Conservation (phyloP, 2,797 vertebrate species). For the Trachurus trachurus region DNA sequence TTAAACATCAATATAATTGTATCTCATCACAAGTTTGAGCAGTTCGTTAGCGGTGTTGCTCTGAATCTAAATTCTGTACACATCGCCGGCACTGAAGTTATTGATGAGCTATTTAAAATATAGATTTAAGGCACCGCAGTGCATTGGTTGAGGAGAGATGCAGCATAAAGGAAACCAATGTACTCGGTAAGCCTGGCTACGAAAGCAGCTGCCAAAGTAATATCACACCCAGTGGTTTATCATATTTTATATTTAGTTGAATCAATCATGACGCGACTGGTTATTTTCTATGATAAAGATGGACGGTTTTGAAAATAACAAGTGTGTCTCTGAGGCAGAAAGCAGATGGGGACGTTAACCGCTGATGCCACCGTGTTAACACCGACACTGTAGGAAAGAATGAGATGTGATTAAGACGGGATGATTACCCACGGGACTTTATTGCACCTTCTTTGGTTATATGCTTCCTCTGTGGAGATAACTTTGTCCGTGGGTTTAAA, state of each 20-base stretch:
- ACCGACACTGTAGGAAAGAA: slow-evolving; percentile 44
- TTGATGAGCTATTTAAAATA: background rate
- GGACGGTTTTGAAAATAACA: slow-evolving; percentile 30
- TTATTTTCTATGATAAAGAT: slow-evolving; percentile 19
- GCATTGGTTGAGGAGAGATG: background rate
- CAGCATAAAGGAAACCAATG: background rate
- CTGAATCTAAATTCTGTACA: background rate
- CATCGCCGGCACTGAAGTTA: slow-evolving; percentile 13
- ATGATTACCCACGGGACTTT: slow-evolving; percentile 4
- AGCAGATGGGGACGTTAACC: slow-evolving; percentile 37
- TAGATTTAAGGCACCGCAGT: background rate
- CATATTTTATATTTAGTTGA: slow-evolving; percentile 11
- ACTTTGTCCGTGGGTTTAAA: background rate
- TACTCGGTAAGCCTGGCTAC: slow-evolving; percentile 3
- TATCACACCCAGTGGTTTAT: slow-evolving; percentile 28
- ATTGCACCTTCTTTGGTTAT: slow-evolving; percentile 8
- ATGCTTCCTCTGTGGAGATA: background rate
- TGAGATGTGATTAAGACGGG: slow-evolving; percentile 33
- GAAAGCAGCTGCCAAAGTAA: slow-evolving; percentile 12
- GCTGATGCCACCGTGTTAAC: slow-evolving; percentile 50
- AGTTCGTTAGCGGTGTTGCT: slow-evolving; percentile 1
- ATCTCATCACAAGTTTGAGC: background rate
- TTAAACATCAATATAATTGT: background rate
- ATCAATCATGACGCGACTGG: slow-evolving; percentile 3
- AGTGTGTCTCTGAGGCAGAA: slow-evolving; percentile 12